Evolutionary conservation across 2,888 invertebrate species (phyloP).

Genomic region (Melieria omissa): DNA sequence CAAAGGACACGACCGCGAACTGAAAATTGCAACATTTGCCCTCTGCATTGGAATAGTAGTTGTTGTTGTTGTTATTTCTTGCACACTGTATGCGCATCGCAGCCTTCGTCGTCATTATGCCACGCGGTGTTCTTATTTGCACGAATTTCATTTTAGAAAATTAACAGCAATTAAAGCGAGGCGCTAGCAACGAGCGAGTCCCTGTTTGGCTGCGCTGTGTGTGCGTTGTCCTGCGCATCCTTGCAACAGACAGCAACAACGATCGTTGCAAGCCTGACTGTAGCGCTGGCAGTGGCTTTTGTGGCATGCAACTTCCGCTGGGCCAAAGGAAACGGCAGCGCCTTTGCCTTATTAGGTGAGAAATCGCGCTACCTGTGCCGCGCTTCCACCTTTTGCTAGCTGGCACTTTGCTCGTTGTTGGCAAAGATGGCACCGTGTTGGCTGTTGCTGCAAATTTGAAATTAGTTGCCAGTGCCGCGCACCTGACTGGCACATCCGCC

Average conservation of each 20-base stretch:
- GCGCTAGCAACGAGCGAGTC: slow-evolving; percentile 29
- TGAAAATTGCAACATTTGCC: slow-evolving; percentile 42
- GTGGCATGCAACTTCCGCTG: slow-evolving; percentile 15
- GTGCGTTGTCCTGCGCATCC: slow-evolving; percentile 2
- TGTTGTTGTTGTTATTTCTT: neutral
- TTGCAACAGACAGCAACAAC: neutral
- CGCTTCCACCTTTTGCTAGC: too few relatives aligned
- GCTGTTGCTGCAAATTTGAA: too few relatives aligned
- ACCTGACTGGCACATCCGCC: too few relatives aligned
- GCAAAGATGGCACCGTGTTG: too few relatives aligned
- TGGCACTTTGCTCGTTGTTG: too few relatives aligned
- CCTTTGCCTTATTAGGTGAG: too few relatives aligned
- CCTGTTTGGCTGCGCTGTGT: too few relatives aligned
- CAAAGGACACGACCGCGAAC: slow-evolving; percentile 56
- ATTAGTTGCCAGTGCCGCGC: too few relatives aligned
- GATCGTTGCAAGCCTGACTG: neutral
- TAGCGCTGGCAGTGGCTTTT: slow-evolving; percentile 11
- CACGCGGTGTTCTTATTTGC: slow-evolving; percentile 56
- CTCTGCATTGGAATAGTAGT: too few relatives aligned
- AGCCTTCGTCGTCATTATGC: slow-evolving; percentile 48
- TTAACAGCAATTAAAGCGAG: slow-evolving; percentile 59
- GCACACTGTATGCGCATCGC: slow-evolving; percentile 35
- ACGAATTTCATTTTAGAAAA: slow-evolving; percentile 63
- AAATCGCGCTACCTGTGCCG: too few relatives aligned
- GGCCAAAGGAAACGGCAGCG: neutral